Evolutionary conservation across 2,113 vertebrate species (phyloP).

Genomic region (Nothoprocta pentlandii): DNA sequence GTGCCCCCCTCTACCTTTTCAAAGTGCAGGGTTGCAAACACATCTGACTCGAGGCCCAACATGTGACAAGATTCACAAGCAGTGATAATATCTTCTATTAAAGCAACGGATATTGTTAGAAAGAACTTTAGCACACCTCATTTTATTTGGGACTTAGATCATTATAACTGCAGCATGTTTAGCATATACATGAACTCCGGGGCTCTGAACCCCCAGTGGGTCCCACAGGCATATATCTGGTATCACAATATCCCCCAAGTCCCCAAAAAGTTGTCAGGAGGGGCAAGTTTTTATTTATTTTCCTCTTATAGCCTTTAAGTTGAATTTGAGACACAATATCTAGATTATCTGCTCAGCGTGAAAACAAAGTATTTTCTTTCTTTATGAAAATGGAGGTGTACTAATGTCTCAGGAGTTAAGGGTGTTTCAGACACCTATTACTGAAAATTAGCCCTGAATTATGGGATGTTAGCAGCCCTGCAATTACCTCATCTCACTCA

Average conservation of each 20-base stretch:
- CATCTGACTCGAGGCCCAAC: background rate
- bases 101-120: slow-evolving; percentile 57
- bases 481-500: background rate
- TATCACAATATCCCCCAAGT: slow-evolving; percentile 43
- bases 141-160: background rate
- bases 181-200: background rate
- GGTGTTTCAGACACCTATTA: slow-evolving; percentile 25
- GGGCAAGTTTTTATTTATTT: slow-evolving; percentile 38
- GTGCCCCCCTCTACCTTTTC: background rate
- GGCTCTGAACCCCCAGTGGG: background rate
- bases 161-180: background rate
- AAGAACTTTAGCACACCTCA: slow-evolving; percentile 28
- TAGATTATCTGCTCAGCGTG: slow-evolving; percentile 65
- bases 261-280: background rate
- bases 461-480: background rate
- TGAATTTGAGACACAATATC: slow-evolving; percentile 58
- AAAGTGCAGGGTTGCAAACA: slow-evolving; percentile 6
- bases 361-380: background rate
- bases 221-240: slow-evolving; percentile 24
- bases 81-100: slow-evolving; percentile 64
- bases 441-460: slow-evolving; percentile 36
- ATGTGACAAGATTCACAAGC: slow-evolving; percentile 16
- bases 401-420: slow-evolving; percentile 7
- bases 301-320: slow-evolving; percentile 30
- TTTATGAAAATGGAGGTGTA: background rate